Conservation (phyloP, 2,113 vertebrate genomes). For the Trematocara nigrifrons region DNA sequence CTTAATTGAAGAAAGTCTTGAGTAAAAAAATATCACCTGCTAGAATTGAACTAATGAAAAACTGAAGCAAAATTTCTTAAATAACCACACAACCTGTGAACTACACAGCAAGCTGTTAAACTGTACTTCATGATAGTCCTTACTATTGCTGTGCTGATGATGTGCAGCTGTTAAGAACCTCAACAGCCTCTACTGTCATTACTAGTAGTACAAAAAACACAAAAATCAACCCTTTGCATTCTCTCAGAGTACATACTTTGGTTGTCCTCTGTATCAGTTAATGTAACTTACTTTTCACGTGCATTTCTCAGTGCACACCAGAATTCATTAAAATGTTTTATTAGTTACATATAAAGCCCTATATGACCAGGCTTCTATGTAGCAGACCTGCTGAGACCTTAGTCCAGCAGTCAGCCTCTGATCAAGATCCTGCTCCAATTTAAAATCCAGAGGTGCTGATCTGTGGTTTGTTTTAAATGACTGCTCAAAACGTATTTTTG, state of each 20-base stretch:
- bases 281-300: neutral
- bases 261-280: neutral
- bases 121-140: neutral
- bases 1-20: neutral
- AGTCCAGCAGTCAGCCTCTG: neutral
- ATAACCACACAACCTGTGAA: neutral
- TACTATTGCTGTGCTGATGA: neutral
- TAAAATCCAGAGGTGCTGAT: neutral
- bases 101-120: neutral
- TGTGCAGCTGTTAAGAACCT: neutral
- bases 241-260: neutral
- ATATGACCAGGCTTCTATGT: neutral
- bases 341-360: neutral
- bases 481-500: neutral
- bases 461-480: neutral
- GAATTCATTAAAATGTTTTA: neutral
- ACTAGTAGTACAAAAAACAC: neutral
- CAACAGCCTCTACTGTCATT: neutral
- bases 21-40: neutral
- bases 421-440: neutral
- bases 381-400: neutral
- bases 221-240: neutral
- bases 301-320: neutral
- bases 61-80: neutral
- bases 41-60: neutral